Base-by-base conservation (phyloP, 2,113 vertebrate genomes). In the Narcine bancroftii region DNA sequence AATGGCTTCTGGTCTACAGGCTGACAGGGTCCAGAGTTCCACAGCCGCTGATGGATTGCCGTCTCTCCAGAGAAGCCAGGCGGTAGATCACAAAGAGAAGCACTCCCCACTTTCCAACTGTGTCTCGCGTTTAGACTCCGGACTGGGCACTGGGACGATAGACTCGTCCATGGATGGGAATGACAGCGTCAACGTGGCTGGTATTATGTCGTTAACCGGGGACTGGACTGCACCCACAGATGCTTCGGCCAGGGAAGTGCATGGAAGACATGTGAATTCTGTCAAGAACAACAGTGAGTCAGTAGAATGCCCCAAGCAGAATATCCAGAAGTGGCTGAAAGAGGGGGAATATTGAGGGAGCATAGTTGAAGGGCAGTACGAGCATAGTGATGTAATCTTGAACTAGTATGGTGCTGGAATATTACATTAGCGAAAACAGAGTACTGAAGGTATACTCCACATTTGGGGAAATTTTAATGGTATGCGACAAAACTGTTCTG, bases 61-160 rank as follows among this genome's bases (percentile, higher is more conserved):
- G 3, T 17, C 36, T 13, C 89, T 91, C 39, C 89, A 91, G 89
- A 91, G 89, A 42, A 69, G 89, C 65, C 89, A 71, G 60, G 36
- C 89, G 26, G 3, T 91, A 42, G 89, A 47, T 33, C 26, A 47
- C 15, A 65, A 47, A 17, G 63, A 29, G 6, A 26, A 0, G 42
- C 24, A 91, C 24, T 69, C 19, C 26, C 63, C 17, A 9, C 6
- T 2, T 39, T 69, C 36, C 65, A 66, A 45, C 21, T 71, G 39
- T 47, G 24, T 45, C 63, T 47, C 39, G 19, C 26, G 42, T 33
- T 26, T 71, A 91, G 89, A 71, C 42, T 91, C 89, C 13, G 65
- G 89, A 69, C 13, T 91, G 63, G 89, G 26, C 26, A 15, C 24
- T 17, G 65, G 89, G 24, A 91, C 65, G 29, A 39, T n/a, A 29